These are phyloP conservation scores for Takifugu bimaculatus DNA, from an alignment of 2,113 vertebrate genomes.

Conservation along the genomic window DNA sequence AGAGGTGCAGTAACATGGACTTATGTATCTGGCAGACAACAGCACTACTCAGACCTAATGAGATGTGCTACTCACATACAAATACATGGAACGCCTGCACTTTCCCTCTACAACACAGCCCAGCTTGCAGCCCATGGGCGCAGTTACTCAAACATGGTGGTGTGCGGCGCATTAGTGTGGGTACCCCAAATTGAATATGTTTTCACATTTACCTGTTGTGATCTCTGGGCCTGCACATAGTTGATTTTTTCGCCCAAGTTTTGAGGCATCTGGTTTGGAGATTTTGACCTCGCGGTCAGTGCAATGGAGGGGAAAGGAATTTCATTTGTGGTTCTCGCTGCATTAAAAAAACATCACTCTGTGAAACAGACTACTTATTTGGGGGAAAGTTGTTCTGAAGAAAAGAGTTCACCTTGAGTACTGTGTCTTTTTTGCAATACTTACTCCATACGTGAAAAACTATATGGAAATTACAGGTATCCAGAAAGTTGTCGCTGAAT, in stretches of 20 bases:
- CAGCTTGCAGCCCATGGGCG: slow-evolving; percentile 9
- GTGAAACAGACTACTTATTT: neutral
- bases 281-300: slow-evolving; percentile 1
- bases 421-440: no score
- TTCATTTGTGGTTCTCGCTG: slow-evolving; percentile 4
- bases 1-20: slow-evolving; percentile 56
- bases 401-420: neutral
- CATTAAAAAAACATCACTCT: neutral
- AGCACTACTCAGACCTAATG: slow-evolving; percentile 54
- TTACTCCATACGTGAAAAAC: no score
- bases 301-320: slow-evolving; percentile 6
- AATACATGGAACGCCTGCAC: slow-evolving; percentile 23
- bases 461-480: no score
- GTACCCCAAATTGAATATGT: slow-evolving; percentile 6
- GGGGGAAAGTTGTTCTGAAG: slow-evolving; percentile 5
- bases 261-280: slow-evolving; percentile 5
- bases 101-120: slow-evolving; percentile 14
- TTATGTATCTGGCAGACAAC: slow-evolving; percentile 42
- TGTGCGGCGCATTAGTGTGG: neutral
- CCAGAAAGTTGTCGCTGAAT: no score
- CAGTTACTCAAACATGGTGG: slow-evolving; percentile 21
- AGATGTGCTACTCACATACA: slow-evolving; percentile 46
- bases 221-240: slow-evolving; percentile 3
- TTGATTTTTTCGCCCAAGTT: slow-evolving; percentile 17
- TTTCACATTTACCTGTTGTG: slow-evolving; percentile 8